A percentile compares a stretch with the other conserved stretches of the same genome.
Conservation (phyloP, 2,797 vertebrate genomes). For the Paedocypris micromegethes region DNA sequence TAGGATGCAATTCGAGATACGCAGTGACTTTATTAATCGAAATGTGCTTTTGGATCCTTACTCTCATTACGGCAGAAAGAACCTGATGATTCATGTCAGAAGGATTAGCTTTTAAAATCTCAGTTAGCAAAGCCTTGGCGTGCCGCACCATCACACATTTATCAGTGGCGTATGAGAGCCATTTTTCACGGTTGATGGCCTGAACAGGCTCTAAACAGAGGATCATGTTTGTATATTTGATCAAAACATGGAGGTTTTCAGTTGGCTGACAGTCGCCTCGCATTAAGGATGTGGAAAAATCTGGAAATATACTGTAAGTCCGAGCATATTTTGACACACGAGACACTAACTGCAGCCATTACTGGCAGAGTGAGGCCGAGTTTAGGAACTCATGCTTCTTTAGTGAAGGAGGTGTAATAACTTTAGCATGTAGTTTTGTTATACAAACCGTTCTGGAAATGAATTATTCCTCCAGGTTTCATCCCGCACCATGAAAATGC, state of each 20-base stretch:
- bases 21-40: conserved; percentile 66
- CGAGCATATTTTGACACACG: conserved; percentile 50
- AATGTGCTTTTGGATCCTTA: conserved; percentile 67
- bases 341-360: conserved; percentile 59
- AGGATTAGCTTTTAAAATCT: conserved; percentile 64
- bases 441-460: conserved; percentile 60
- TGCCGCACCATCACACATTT: conserved; percentile 44
- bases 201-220: conserved; percentile 54
- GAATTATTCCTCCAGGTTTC: conserved; percentile 55
- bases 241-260: conserved; percentile 43
- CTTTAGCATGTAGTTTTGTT: conserved; percentile 56
- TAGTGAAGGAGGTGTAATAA: conserved; percentile 58
- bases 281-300: conserved; percentile 45
- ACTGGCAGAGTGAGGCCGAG: conserved; percentile 48
- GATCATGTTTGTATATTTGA: conserved; percentile 48
- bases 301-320: conserved; percentile 45
- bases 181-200: conserved; percentile 46
- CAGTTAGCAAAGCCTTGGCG: conserved; percentile 57
- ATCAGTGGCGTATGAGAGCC: conserved; percentile 41
- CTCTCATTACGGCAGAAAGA: conserved; percentile 67
- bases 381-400: conserved; percentile 52
- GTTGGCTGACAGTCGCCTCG: conserved; percentile 45
- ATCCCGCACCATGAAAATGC: conserved; percentile 64
- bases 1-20: conserved; percentile 60
- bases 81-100: conserved; percentile 65